A percentile compares a stretch with the other conserved stretches of the same genome.
These are phyloP conservation scores for Australoheros scitulus DNA, from an alignment of 2,113 vertebrate species.

Conservation along the genomic window DNA sequence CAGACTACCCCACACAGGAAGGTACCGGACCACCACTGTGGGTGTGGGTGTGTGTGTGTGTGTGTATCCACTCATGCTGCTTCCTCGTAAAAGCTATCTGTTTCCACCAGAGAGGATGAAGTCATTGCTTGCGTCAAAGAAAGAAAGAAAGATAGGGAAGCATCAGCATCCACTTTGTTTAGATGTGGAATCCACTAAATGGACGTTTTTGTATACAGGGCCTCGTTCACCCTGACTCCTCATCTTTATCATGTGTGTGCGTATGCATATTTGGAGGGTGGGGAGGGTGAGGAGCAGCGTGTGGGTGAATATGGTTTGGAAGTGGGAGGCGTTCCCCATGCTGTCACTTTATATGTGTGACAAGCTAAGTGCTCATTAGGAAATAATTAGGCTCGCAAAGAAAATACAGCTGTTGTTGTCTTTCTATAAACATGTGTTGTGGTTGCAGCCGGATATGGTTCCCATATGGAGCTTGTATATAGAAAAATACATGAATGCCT, in stretches of 20 bases:
- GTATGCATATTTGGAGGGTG: not conserved
- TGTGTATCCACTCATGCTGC: not conserved
- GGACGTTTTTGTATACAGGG: slow-evolving; percentile 47
- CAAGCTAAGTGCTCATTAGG: slow-evolving; percentile 51
- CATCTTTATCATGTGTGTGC: slow-evolving; percentile 11
- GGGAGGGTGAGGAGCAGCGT: not conserved
- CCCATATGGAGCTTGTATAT: slow-evolving; percentile 39
- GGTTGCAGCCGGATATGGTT: slow-evolving; percentile 30
- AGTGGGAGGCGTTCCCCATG: slow-evolving; percentile 17
- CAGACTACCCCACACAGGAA: slow-evolving; percentile 86
- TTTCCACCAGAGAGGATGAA: slow-evolving; percentile 39
- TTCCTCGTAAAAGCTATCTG: slow-evolving; percentile 26
- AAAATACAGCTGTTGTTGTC: slow-evolving; percentile 61
- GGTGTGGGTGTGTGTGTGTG: not conserved
- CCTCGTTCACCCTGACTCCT: not conserved
- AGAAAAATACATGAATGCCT: not conserved
- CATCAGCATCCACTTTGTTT: slow-evolving; percentile 53
- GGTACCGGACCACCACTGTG: slow-evolving; percentile 74
- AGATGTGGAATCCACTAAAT: slow-evolving; percentile 34
- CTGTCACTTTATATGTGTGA: slow-evolving; percentile 33
- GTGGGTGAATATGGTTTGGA: not conserved
- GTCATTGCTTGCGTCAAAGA: slow-evolving; percentile 29
- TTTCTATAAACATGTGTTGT: slow-evolving; percentile 25
- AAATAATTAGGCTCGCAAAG: slow-evolving; percentile 60
- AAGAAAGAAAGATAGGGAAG: not conserved